Evolutionary conservation across 2,113 vertebrate species (phyloP), one percentile per base, ranked within the genome.

Genomic region (Ornithorhynchus anatinus): DNA sequence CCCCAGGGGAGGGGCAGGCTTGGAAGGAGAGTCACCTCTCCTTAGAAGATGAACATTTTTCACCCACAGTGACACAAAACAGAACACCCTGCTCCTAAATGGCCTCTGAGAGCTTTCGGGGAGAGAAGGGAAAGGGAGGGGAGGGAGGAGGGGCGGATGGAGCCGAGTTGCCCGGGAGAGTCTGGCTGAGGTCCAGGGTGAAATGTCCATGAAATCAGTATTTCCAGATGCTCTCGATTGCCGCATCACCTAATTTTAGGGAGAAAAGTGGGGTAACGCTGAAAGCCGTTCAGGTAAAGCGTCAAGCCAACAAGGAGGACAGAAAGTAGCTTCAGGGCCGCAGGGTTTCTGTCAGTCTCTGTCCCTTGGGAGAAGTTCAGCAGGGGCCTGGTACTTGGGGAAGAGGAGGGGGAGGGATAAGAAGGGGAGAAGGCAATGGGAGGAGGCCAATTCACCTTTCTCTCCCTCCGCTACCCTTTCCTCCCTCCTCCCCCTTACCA

Each of bases 141-240:
- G 48, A 73, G 58, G 47, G 57, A 29, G 19, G 42, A 68, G 4
- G 7, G 25, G 44, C 10, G 4, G 59, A n/a, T n/a, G 33, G 40
- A 7, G 40, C 47, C 11, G 47, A 72, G 59, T 69, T n/a, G 40
- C 72, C 78, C 79, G 60, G 37, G 57, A 77, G 58, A 87, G 62
- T 47, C 82, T 81, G 69, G 78, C 66, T 12, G 45, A 36, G 74
- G 42, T 59, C 75, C 77, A 69, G 32, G 23, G 36, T 31, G 44
- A 67, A 77, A 60, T 6, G 10, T 39, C 75, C 56, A 42, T 47
- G 77, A 83, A 76, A 79, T 47, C 23, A 7, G 5, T n/a, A 44
- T 83, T 77, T 85, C 72, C 80, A 83, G 77, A 77, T 63, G 80
- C 63, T 77, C 79, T 75, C 66, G 72, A 71, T 53, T 69, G 80